Conservation (phyloP, 2,797 vertebrate species). For the Acanthiza pusilla region DNA sequence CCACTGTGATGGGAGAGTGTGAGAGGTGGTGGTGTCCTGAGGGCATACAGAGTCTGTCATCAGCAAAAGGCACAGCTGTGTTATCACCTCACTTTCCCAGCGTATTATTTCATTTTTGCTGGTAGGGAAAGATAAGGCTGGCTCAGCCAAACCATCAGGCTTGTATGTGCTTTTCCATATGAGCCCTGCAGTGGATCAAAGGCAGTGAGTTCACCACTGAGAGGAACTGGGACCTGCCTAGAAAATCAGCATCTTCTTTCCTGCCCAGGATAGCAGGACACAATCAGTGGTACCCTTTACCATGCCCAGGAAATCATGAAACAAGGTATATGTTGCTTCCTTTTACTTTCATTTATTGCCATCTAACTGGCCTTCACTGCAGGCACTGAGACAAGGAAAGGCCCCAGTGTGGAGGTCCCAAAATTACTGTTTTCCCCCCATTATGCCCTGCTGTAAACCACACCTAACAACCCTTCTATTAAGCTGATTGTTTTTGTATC, state of each 20-base stretch:
- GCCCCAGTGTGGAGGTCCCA: not conserved
- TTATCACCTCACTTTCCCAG: not conserved
- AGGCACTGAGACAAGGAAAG: not conserved
- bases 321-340: not conserved
- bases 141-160: not conserved
- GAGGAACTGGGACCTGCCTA: not conserved
- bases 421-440: not conserved
- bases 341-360: not conserved
- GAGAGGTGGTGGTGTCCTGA: not conserved
- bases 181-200: not conserved
- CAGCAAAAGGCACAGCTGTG: not conserved
- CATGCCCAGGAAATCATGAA: not conserved
- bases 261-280: not conserved
- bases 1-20: not conserved
- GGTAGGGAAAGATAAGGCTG: not conserved
- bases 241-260: not conserved
- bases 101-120: not conserved
- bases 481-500: not conserved
- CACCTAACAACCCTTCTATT: not conserved
- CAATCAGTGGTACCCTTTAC: not conserved
- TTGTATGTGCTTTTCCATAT: not conserved
- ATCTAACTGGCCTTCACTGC: not conserved
- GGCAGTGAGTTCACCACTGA: not conserved
- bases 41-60: not conserved
- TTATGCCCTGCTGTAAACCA: not conserved